Evolutionary conservation across 2,113 vertebrate genomes (phyloP).

Genomic region (human (Homo sapiens)): DNA sequence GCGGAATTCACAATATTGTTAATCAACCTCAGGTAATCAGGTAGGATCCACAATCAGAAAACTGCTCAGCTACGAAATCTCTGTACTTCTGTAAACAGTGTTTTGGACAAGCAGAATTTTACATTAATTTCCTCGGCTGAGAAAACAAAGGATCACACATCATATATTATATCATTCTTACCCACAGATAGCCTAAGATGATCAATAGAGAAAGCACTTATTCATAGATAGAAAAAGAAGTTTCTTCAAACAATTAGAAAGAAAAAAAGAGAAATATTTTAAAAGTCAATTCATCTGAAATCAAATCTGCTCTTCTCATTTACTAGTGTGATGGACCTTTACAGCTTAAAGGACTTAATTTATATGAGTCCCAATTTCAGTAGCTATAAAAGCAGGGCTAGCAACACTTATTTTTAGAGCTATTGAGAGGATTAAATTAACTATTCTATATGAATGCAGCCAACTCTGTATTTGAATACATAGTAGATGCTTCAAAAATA

Average conservation of each 20-base stretch:
- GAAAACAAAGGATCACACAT: not conserved
- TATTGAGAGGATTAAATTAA: not conserved
- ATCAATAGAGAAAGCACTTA: not conserved
- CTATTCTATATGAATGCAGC: not conserved
- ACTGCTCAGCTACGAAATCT: not conserved
- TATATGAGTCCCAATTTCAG: not conserved
- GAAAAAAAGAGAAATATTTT: not conserved
- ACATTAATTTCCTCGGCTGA: not conserved
- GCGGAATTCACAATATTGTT: not conserved
- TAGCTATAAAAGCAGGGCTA: not conserved
- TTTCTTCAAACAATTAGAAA: not conserved
- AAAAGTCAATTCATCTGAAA: slow-evolving; percentile 6
- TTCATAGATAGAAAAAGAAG: not conserved
- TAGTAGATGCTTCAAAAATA: slow-evolving; percentile 11
- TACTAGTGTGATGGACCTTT: not conserved
- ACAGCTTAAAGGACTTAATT: not conserved
- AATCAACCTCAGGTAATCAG: not conserved
- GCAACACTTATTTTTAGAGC: not conserved
- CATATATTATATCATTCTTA: not conserved
- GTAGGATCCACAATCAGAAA: not conserved
- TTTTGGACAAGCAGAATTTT: not conserved
- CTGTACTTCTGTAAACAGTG: not conserved
- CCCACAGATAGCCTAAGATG: not conserved
- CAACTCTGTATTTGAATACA: not conserved
- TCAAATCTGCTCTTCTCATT: not conserved